A percentile compares a stretch with the other conserved stretches of the same genome.
Evolutionary conservation across 2,888 invertebrate species (phyloP).

Genomic region (Caenorhabditis sp.): DNA sequence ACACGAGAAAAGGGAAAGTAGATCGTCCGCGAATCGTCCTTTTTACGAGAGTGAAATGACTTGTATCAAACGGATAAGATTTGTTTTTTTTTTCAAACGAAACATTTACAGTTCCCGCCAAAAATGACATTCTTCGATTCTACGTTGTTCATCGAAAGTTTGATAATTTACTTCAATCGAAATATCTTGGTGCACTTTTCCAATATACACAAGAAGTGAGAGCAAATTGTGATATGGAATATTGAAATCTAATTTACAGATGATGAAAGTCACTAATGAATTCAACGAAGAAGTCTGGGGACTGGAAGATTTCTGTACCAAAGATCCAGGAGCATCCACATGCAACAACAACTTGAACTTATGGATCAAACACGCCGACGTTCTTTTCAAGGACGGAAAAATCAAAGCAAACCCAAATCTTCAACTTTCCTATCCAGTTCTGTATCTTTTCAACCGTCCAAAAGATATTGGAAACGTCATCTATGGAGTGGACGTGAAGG

Average conservation of each 20-base stretch:
- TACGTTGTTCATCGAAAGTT: constrained; percentile 82
- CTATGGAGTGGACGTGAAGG: constrained; percentile 82
- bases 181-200: constrained; percentile 78
- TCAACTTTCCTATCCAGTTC: constrained; percentile 82
- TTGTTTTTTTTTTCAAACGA: neutral
- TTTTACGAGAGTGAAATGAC: constrained; percentile 27
- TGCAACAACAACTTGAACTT: constrained; percentile 82
- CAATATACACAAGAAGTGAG: constrained; percentile 80
- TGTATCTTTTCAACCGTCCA: constrained; percentile 82
- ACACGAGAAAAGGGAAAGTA: constrained; percentile 51
- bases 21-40: constrained; percentile 33
- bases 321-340: constrained; percentile 70
- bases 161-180: constrained; percentile 79
- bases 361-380: constrained; percentile 83
- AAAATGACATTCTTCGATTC: constrained; percentile 82
- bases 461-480: constrained; percentile 83
- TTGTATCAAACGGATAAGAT: constrained; percentile 7
- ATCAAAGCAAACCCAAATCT: constrained; percentile 81
- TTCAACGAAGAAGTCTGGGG: constrained; percentile 74
- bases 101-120: constrained; percentile 70
- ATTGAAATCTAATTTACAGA: constrained; percentile 40
- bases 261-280: constrained; percentile 76
- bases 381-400: constrained; percentile 80
- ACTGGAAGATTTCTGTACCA: constrained; percentile 81
- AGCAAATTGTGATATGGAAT: no score